Evolutionary conservation across 2,113 vertebrate genomes (phyloP), one percentile per base, ranked within the genome.

Genomic region (Carassius auratus): DNA sequence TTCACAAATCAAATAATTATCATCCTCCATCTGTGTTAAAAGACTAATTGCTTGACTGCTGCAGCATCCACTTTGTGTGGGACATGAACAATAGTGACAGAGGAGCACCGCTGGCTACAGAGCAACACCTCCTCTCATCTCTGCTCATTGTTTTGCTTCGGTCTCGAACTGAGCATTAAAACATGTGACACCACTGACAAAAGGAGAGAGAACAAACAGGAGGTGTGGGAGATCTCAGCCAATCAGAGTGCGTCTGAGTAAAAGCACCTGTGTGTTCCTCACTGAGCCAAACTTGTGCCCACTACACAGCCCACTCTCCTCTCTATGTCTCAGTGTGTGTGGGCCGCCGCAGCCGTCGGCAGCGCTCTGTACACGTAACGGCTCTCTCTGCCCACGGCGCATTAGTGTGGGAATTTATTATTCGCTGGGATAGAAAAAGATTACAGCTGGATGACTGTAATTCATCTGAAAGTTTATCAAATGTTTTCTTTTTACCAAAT

Each of bases 281-380:
- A 23, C 48, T 21, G 66, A 74, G 88, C 30, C 88, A 86, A 86
- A 86, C 81, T 81, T 83, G 84, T 76, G 83, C 57, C 52, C 55
- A 52, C 61, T 30, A 30, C 57, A 50, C 55, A 55, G 36, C 81
- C 48, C 48, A 42, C 83, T 57, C 82, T 36, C 50, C 59, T 57
- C 66, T 88, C 81, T 74, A 38, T 61, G 50, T 84, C 36, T 81
- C 64, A 84, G 66, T 83, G 76, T 73, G 80, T 76, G 84, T 80
- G 74, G 84, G 78, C 81, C 5, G 71, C 6, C 13, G 66, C 55
- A 55, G 84, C 68, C 55, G 87, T 68, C 61, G 82, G 76, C 86
- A 84, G 38, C 38, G 33, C 62, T 62, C 69, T 86, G 57, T 61
- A 79, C 68, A 69, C 59, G 23, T 66, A 87, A 85, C 71, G 73